phyloP scores from a whole-genome alignment of 2,797 vertebrate species.

The Rhinoraja longicauda region DNA sequence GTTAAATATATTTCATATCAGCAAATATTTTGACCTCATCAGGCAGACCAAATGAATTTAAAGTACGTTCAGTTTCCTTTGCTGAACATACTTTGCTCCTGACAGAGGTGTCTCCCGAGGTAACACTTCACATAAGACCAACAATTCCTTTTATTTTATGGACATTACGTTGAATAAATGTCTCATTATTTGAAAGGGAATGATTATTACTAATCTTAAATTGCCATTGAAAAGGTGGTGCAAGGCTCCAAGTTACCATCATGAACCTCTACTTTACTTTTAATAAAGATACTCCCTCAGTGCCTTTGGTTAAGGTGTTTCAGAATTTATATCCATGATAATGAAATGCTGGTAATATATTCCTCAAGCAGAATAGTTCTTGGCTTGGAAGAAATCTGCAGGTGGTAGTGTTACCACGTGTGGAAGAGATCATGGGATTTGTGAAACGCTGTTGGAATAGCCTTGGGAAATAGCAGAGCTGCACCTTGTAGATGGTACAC shows the following conservation, averaged over 20 bases:
- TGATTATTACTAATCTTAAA: neutral
- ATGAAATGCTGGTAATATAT: too few species aligned
- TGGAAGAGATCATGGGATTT: too few species aligned
- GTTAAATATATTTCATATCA: neutral
- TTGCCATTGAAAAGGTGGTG: neutral
- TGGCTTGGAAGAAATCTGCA: too few species aligned
- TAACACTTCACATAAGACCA: neutral
- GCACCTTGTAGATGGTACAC: too few species aligned
- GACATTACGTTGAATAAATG: neutral
- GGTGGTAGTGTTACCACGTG: too few species aligned
- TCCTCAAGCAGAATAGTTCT: too few species aligned
- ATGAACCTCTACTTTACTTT: neutral
- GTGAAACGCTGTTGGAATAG: too few species aligned
- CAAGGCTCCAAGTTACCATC: neutral
- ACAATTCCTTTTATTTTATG: neutral
- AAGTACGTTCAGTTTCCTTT: neutral
- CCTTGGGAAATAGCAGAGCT: too few species aligned
- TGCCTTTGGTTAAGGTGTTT: neutral
- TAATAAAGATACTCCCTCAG: neutral
- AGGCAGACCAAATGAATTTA: neutral
- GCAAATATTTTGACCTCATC: neutral
- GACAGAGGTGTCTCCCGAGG: neutral
- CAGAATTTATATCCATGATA: neutral
- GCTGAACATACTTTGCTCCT: neutral
- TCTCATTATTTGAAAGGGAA: neutral